phyloP scores from a whole-genome alignment of 2,797 vertebrate species.

The Florisuga fusca region DNA sequence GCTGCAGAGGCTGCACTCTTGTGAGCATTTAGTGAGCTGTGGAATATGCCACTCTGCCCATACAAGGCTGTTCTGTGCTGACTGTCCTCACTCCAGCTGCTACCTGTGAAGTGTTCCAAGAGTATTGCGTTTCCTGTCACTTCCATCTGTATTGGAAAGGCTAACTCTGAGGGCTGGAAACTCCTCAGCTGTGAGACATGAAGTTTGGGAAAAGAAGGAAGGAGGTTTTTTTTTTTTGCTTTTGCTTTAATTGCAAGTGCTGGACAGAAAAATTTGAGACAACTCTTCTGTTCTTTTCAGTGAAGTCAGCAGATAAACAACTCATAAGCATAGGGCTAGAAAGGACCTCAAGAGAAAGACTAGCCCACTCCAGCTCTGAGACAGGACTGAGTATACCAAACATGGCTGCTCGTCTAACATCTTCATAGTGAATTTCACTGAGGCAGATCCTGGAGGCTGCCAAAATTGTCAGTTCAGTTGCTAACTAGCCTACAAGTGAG shows the following conservation, averaged over 20 bases:
- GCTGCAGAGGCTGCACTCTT: background rate
- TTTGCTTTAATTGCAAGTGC: background rate
- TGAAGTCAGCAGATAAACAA: background rate
- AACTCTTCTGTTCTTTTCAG: background rate
- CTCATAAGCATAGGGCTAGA: background rate
- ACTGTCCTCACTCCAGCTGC: background rate
- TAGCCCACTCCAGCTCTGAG: background rate
- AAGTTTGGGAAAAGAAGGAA: background rate
- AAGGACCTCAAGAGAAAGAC: background rate
- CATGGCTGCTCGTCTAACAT: background rate
- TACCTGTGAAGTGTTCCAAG: background rate
- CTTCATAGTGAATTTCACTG: background rate
- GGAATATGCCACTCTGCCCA: background rate
- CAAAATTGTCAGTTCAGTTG: constrained; percentile 14
- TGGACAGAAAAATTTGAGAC: background rate
- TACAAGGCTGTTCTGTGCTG: background rate
- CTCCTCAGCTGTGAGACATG: background rate
- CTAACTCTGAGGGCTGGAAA: background rate
- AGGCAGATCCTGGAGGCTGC: background rate
- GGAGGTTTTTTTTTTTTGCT: background rate
- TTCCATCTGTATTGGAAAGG: constrained; percentile 24
- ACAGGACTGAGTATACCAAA: background rate
- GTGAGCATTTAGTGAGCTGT: background rate
- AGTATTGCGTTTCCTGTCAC: background rate
- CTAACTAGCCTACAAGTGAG: constrained; percentile 1